These are phyloP conservation scores for Caenorhabditis becei DNA, from an alignment of 2,888 invertebrate species.

Conservation along the genomic window DNA sequence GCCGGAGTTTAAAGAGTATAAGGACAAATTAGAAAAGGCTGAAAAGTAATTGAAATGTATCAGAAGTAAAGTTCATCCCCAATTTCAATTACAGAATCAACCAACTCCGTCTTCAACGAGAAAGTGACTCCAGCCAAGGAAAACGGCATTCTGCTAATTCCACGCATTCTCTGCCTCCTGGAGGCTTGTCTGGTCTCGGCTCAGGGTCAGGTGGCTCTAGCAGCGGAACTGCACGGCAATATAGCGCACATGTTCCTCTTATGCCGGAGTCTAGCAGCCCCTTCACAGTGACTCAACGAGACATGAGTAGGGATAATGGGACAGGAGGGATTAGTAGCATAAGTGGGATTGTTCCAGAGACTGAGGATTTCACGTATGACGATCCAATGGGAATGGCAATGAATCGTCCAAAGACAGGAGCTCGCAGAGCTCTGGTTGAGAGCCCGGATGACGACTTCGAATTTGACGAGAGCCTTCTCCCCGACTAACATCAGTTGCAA, in stretches of 20 bases:
- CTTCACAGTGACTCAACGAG: conserved; percentile 68
- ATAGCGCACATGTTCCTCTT: conserved; percentile 55
- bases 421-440: neutral
- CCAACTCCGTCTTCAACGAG: conserved; percentile 67
- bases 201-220: conserved; percentile 44
- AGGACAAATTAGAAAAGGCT: conserved; percentile 67
- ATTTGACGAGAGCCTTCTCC: conserved; percentile 87
- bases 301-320: conserved; percentile 66
- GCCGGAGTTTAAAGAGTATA: conserved; percentile 88
- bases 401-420: conserved; percentile 83
- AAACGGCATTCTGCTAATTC: conserved; percentile 76
- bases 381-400: conserved; percentile 83
- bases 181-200: conserved; percentile 35
- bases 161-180: conserved; percentile 65
- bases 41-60: conserved; percentile 49
- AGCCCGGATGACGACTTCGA: neutral
- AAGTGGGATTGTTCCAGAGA: conserved; percentile 52
- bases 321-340: neutral
- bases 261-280: conserved; percentile 58
- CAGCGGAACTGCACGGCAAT: conserved; percentile 32
- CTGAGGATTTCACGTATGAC: conserved; percentile 82
- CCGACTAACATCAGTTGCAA: conserved; percentile 79
- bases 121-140: conserved; percentile 76
- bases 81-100: conserved; percentile 49
- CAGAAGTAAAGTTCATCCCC: neutral